These are phyloP conservation scores for Amblyornis subalaris DNA, from an alignment of 2,113 vertebrate genomes.

Conservation along the genomic window DNA sequence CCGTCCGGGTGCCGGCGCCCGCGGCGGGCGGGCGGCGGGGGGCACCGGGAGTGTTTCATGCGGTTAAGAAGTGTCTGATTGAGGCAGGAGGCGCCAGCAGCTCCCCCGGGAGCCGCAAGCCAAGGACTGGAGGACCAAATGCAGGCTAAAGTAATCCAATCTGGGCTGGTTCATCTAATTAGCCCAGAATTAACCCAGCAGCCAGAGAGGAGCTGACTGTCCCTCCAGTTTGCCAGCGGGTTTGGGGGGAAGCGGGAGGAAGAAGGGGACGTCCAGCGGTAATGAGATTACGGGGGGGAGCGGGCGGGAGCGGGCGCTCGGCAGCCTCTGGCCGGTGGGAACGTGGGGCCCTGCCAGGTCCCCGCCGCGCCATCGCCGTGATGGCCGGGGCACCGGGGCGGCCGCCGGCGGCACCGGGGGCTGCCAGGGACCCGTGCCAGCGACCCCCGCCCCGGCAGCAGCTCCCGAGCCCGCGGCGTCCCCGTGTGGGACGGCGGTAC, in stretches of 20 bases:
- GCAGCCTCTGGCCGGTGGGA: conserved; percentile 23
- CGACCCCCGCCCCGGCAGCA: neutral
- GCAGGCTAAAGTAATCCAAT: conserved; percentile 87
- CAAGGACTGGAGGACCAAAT: conserved; percentile 86
- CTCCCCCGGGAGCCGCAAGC: conserved; percentile 82
- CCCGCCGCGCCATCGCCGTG: neutral
- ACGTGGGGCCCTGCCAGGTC: conserved; percentile 28
- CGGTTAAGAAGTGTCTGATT: conserved; percentile 82
- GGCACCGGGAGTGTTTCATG: conserved; percentile 67
- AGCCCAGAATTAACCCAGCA: conserved; percentile 81
- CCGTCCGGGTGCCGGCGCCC: conserved; percentile 28
- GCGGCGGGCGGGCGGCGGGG: conserved; percentile 4
- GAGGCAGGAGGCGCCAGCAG: conserved; percentile 87
- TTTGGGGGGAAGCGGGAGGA: conserved; percentile 66
- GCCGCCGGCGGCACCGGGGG: neutral
- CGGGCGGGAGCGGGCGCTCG: neutral
- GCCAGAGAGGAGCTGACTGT: conserved; percentile 62
- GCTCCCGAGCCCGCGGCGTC: neutral
- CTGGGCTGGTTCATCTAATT: conserved; percentile 80
- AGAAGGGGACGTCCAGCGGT: conserved; percentile 52
- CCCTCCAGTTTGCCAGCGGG: conserved; percentile 63
- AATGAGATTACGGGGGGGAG: conserved; percentile 32
- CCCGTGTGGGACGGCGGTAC: neutral
- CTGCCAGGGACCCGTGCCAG: neutral
- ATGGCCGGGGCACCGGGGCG: neutral